A percentile compares a stretch with the other conserved stretches of the same genome.
These are phyloP conservation scores for Ceratitis capitata DNA, from an alignment of 1,140 invertebrate species.

Conservation along the genomic window DNA sequence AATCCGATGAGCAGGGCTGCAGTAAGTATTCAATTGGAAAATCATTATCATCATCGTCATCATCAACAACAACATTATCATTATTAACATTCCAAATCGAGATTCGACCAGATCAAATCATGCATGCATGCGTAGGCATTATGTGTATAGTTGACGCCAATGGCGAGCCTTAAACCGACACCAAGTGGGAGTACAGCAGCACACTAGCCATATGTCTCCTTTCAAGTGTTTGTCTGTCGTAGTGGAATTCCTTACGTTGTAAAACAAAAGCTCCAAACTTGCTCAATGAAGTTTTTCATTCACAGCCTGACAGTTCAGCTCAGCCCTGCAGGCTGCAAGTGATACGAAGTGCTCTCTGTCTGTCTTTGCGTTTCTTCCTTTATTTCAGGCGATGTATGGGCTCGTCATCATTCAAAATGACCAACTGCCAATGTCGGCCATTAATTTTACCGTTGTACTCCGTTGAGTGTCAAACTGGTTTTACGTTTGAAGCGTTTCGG, in stretches of 20 bases:
- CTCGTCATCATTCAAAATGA: not conserved
- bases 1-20: slow-evolving; percentile 87
- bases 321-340: not conserved
- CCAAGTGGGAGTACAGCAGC: too few relatives aligned
- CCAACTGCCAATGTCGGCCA: not conserved
- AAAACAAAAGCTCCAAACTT: not conserved
- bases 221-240: not conserved
- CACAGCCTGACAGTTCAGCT: not conserved
- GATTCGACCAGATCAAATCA: not conserved
- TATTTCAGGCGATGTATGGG: not conserved
- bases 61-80: not conserved
- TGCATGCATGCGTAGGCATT: not conserved
- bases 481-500: not conserved
- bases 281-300: not conserved
- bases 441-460: not conserved
- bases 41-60: not conserved
- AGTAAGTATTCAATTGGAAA: slow-evolving; percentile 70
- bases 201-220: not conserved
- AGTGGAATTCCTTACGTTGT: not conserved
- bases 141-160: not conserved
- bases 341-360: not conserved
- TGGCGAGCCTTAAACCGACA: too few relatives aligned
- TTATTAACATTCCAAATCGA: not conserved
- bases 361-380: not conserved
- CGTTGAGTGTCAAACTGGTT: not conserved